phyloP scores from a whole-genome alignment of 2,888 invertebrate species.

The Pterostichus niger region DNA sequence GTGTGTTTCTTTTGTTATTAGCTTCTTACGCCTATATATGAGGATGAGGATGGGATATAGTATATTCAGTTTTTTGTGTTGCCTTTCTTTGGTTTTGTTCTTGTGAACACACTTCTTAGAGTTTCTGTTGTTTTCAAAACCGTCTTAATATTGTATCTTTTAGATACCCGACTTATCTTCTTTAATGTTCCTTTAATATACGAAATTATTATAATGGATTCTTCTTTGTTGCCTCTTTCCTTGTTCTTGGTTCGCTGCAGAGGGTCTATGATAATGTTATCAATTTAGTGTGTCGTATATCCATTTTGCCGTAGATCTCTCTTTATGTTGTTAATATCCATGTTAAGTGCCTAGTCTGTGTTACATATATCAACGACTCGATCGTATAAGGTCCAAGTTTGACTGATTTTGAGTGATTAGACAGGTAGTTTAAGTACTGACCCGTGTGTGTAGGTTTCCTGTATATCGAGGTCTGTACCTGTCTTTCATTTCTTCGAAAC shows the following conservation, averaged over 20 bases:
- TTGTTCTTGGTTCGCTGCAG: neutral
- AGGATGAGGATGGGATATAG: too few species aligned
- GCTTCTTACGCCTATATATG: too few species aligned
- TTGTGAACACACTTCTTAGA: neutral
- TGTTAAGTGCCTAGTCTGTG: neutral
- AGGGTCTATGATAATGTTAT: neutral
- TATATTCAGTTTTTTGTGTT: too few species aligned
- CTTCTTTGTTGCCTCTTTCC: neutral
- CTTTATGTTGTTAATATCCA: too few species aligned
- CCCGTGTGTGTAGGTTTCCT: conserved; percentile 68
- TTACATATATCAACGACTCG: neutral
- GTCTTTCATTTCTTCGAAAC: conserved; percentile 57
- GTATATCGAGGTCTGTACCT: conserved; percentile 68
- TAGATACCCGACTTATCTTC: too few species aligned
- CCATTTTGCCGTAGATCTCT: too few species aligned
- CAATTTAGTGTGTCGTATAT: neutral
- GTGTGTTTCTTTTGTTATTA: too few species aligned
- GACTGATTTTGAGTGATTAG: conserved; percentile 20
- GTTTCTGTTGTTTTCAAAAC: neutral
- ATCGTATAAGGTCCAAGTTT: conserved; percentile 14
- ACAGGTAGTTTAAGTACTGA: too few species aligned
- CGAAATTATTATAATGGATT: neutral
- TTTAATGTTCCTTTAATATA: too few species aligned
- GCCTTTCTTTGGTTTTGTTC: too few species aligned
- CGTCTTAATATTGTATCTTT: neutral